Conservation (phyloP, 2,797 vertebrate genomes). For the Poeciliopsis presidionis region DNA sequence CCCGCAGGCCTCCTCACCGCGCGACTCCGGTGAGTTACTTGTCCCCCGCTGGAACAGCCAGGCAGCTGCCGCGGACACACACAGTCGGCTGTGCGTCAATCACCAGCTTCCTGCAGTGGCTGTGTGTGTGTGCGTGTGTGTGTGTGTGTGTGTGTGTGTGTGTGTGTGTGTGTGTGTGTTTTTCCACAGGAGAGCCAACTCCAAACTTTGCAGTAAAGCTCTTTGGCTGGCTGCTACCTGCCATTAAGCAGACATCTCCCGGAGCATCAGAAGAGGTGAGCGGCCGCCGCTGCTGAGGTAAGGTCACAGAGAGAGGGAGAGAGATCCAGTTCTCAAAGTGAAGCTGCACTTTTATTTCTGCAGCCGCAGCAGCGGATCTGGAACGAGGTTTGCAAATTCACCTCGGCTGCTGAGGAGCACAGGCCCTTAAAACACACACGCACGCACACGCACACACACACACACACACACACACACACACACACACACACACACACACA, state of each 20-base stretch:
- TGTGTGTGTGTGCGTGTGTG: slow-evolving; percentile 37
- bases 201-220: slow-evolving; percentile 58
- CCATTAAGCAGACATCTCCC: slow-evolving; percentile 70
- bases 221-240: slow-evolving; percentile 64
- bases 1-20: slow-evolving; percentile 40
- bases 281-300: slow-evolving; percentile 24
- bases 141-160: slow-evolving; percentile 21
- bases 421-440: too few species aligned
- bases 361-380: slow-evolving; percentile 31
- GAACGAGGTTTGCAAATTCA: slow-evolving; percentile 37
- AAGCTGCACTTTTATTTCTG: slow-evolving; percentile 15
- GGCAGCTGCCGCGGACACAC: slow-evolving; percentile 29
- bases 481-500: too few species aligned
- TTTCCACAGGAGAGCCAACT: slow-evolving; percentile 61
- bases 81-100: slow-evolving; percentile 58
- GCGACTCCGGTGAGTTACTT: slow-evolving; percentile 44
- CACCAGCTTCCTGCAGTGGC: slow-evolving; percentile 63
- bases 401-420: not conserved
- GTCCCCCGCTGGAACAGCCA: slow-evolving; percentile 35
- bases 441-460: not conserved
- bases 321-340: slow-evolving; percentile 20
- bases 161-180: slow-evolving; percentile 22
- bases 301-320: slow-evolving; percentile 34
- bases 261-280: slow-evolving; percentile 48
- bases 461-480: too few species aligned